Evolutionary conservation across 2,888 invertebrate species (phyloP).

Genomic region (Palloptera scutellata): DNA sequence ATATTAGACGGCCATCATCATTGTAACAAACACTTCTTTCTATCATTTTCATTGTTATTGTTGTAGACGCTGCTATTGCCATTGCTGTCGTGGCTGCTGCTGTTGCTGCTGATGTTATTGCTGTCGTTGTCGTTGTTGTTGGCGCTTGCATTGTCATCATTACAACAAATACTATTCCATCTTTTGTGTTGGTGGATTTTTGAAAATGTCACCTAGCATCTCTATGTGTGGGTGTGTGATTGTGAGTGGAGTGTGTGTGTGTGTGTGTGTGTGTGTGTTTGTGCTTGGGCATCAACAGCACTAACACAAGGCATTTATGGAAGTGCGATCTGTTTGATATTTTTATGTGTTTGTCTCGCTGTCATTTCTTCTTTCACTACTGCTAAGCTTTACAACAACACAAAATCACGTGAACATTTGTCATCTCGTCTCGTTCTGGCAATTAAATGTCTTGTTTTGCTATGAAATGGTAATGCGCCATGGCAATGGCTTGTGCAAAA

Average conservation of each 20-base stretch:
- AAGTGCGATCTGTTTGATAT: slow-evolving; percentile 28
- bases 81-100: neutral
- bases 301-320: slow-evolving; percentile 30
- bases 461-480: neutral
- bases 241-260: slow-evolving; percentile 15
- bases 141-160: slow-evolving; percentile 23
- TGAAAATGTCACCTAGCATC: slow-evolving; percentile 34
- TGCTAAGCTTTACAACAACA: too few relatives aligned
- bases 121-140: slow-evolving; percentile 23
- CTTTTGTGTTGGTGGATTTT: neutral
- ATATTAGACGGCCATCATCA: too few relatives aligned
- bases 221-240: slow-evolving; percentile 18
- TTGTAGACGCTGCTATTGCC: too few relatives aligned
- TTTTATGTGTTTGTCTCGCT: slow-evolving; percentile 3
- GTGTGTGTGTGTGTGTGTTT: slow-evolving; percentile 10
- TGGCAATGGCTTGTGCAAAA: too few relatives aligned
- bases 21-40: too few relatives aligned
- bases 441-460: slow-evolving; percentile 26
- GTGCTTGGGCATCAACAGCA: slow-evolving; percentile 24
- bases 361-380: too few relatives aligned
- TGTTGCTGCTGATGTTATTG: too few relatives aligned
- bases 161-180: too few relatives aligned
- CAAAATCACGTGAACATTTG: slow-evolving; percentile 22
- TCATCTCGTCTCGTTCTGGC: slow-evolving; percentile 28
- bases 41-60: too few relatives aligned